Conservation (phyloP, 2,797 vertebrate species). For the Falco rusticolus region DNA sequence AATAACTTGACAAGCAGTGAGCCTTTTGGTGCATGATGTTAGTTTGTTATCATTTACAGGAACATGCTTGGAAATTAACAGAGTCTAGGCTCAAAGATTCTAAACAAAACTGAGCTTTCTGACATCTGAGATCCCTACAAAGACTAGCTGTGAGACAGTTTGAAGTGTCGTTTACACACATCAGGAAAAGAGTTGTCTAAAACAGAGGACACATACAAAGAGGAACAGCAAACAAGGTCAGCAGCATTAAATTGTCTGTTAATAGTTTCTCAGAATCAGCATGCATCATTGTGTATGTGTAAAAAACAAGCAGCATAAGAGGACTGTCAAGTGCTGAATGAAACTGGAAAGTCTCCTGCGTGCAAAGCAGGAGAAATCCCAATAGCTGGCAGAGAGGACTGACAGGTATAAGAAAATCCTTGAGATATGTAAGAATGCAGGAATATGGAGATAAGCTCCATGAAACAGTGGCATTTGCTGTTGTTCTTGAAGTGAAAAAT, state of each 20-base stretch:
- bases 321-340: background rate
- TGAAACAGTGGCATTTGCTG: background rate
- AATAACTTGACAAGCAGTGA: background rate
- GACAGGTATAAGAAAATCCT: background rate
- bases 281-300: background rate
- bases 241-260: background rate
- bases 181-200: background rate
- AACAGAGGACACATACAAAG: background rate
- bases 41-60: background rate
- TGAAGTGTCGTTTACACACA: slow-evolving; percentile 2
- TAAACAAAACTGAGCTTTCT: background rate
- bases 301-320: background rate
- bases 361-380: background rate
- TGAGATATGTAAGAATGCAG: background rate
- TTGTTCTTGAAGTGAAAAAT: background rate
- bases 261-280: background rate
- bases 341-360: background rate
- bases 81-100: background rate
- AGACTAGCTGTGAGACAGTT: background rate
- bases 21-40: background rate
- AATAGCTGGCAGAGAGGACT: background rate
- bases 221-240: background rate
- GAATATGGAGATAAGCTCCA: background rate
- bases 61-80: background rate
- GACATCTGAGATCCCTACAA: background rate